phyloP scores from a whole-genome alignment of 2,797 vertebrate species.

The Eurystomus glaucurus region DNA sequence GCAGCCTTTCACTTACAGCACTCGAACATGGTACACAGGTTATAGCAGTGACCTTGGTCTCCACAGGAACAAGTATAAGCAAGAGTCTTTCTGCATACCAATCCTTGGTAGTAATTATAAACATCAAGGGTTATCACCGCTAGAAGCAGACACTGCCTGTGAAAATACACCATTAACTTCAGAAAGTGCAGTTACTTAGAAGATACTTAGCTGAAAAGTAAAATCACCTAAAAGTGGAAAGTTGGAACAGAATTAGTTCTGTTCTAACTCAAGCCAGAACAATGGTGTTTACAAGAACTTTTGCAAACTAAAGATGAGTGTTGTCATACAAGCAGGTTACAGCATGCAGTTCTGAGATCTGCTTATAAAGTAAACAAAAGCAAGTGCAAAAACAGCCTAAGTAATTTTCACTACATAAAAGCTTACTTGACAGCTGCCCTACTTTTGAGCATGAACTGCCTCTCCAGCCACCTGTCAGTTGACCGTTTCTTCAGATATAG shows the following conservation, averaged over 20 bases:
- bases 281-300: neutral
- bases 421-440: neutral
- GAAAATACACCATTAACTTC: neutral
- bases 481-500: neutral
- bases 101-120: neutral
- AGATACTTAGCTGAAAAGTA: neutral
- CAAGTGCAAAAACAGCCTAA: neutral
- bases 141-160: neutral
- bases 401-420: neutral
- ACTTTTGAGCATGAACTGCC: neutral
- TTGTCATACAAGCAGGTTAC: neutral
- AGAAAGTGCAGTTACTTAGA: neutral
- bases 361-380: neutral
- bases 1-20: neutral
- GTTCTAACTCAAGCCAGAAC: neutral
- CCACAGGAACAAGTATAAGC: neutral
- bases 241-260: neutral
- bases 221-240: neutral
- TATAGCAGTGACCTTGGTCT: neutral
- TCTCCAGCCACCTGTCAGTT: neutral
- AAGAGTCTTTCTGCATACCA: neutral
- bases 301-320: neutral
- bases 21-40: neutral
- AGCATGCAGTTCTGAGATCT: neutral
- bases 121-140: no score